Percentiles rank a stretch among this genome's conserved stretches.
Evolutionary conservation across 2,888 invertebrate genomes (phyloP).

Genomic region (Tridacna crocea): DNA sequence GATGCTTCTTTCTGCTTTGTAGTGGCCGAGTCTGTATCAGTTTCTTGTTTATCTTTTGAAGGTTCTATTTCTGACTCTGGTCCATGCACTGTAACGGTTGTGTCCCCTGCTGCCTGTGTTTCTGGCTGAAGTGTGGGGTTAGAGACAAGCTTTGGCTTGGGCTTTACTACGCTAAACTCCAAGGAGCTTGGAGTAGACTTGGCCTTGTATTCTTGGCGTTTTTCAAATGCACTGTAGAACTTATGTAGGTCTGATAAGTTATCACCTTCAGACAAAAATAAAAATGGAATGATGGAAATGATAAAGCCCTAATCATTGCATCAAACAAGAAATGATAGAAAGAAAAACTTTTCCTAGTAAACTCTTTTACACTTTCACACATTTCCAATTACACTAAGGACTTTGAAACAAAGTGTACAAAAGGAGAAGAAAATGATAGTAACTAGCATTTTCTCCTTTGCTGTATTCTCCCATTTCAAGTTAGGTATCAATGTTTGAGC

Average conservation of each 20-base stretch:
- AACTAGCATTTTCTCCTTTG: too few species aligned
- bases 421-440: too few species aligned
- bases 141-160: conserved; percentile 33
- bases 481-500: too few species aligned
- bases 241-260: conserved; percentile 54
- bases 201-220: conserved; percentile 69
- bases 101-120: conserved; percentile 14
- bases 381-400: too few species aligned
- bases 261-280: conserved; percentile 48
- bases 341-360: not conserved
- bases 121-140: not conserved
- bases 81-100: conserved; percentile 33
- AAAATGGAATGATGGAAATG: too few species aligned
- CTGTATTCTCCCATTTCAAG: too few species aligned
- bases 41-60: conserved; percentile 4
- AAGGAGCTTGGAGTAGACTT: conserved; percentile 69
- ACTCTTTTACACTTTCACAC: too few species aligned
- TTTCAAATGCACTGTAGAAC: conserved; percentile 58
- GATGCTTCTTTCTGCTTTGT: conserved; percentile 10
- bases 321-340: too few species aligned
- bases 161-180: conserved; percentile 66
- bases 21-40: not conserved
- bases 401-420: too few species aligned
- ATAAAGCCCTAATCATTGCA: too few species aligned
- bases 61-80: conserved; percentile 32